These are phyloP conservation scores for Vesta saturnalis DNA, from an alignment of 2,888 invertebrate species.

Conservation along the genomic window DNA sequence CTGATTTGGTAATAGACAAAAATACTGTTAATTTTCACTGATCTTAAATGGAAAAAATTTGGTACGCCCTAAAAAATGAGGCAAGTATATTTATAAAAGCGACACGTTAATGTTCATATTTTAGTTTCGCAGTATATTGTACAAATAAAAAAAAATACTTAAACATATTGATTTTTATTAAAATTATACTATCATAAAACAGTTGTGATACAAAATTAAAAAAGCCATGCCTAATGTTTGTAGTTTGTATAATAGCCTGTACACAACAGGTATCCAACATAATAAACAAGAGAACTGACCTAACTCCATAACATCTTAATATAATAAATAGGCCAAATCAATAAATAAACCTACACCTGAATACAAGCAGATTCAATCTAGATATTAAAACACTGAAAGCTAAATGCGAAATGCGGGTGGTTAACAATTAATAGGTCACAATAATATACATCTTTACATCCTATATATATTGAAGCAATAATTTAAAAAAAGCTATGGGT, in stretches of 20 bases:
- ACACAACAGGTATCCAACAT: constrained; percentile 15
- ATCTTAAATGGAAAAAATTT: too few species aligned
- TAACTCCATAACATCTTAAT: constrained; percentile 9
- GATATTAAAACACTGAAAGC: constrained; percentile 27
- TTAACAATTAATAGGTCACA: constrained; percentile 20
- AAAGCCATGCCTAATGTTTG: neutral
- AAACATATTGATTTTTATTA: too few species aligned
- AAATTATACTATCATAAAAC: neutral
- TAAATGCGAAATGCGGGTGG: constrained; percentile 24
- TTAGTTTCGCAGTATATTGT: too few species aligned
- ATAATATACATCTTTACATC: neutral
- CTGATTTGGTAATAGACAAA: too few species aligned
- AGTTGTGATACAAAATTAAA: neutral
- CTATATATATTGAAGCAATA: constrained; percentile 3
- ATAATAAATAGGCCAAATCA: constrained; percentile 23
- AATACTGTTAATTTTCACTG: too few species aligned
- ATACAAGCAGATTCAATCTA: constrained; percentile 13
- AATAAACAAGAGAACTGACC: constrained; percentile 11
- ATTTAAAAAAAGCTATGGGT: constrained; percentile 6
- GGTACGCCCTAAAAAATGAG: too few species aligned
- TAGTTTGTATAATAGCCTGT: constrained; percentile 5
- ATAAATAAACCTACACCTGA: constrained; percentile 2
- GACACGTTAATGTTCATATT: too few species aligned
- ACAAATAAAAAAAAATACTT: too few species aligned
- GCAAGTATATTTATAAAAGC: too few species aligned